Conservation (phyloP, 2,888 invertebrate species). For the Apamea monoglypha region DNA sequence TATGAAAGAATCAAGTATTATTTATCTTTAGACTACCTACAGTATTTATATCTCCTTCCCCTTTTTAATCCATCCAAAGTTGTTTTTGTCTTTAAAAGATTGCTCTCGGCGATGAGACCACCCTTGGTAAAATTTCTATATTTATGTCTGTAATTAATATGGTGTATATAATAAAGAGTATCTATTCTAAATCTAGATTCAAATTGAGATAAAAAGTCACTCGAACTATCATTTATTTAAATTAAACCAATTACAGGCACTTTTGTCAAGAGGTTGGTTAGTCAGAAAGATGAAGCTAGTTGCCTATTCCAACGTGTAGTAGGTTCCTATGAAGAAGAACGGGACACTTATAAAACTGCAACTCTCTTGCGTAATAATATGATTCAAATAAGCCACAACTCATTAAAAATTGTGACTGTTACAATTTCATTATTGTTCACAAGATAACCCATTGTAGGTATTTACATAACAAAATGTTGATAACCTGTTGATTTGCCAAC, state of each 20-base stretch:
- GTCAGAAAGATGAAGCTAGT: background rate
- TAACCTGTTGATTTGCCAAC: constrained; percentile 36
- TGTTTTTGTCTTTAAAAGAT: too few relatives aligned
- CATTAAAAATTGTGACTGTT: background rate
- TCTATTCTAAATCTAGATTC: background rate
- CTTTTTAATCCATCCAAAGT: too few relatives aligned
- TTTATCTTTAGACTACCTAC: background rate
- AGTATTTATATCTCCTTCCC: too few relatives aligned
- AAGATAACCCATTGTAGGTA: constrained; percentile 17
- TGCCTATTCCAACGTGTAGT: background rate
- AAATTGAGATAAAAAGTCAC: background rate
- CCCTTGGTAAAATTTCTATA: too few relatives aligned
- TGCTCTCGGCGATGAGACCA: too few relatives aligned
- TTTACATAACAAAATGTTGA: constrained; percentile 20
- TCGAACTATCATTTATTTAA: background rate
- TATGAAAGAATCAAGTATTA: background rate
- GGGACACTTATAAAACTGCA: background rate
- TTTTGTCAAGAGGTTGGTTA: background rate
- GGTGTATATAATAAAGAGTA: too few relatives aligned
- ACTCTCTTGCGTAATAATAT: background rate
- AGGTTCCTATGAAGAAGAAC: background rate
- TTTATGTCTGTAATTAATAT: too few relatives aligned
- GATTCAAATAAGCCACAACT: background rate
- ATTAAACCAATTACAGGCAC: background rate
- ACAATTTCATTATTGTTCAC: constrained; percentile 12